phyloP scores from a whole-genome alignment of 2,113 vertebrate genomes.

The Struthidea cinerea region DNA sequence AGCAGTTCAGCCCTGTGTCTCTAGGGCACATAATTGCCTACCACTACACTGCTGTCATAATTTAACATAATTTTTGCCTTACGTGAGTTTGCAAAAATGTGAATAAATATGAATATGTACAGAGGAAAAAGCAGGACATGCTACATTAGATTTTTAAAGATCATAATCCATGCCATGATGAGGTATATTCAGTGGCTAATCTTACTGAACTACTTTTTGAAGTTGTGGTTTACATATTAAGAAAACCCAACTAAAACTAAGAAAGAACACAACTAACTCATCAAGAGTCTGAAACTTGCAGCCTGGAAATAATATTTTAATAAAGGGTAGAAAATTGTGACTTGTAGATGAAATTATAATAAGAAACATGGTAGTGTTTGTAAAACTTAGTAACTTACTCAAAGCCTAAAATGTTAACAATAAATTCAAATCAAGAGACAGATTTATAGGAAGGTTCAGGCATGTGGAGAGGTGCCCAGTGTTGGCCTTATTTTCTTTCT shows the following conservation, averaged over 20 bases:
- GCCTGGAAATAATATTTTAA: not conserved
- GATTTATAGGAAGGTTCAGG: not conserved
- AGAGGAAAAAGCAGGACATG: not conserved
- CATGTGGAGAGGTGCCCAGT: not conserved
- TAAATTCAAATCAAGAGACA: not conserved
- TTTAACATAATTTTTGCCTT: not conserved
- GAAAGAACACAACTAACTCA: not conserved
- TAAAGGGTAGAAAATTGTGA: not conserved
- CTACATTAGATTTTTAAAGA: not conserved
- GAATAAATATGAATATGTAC: not conserved
- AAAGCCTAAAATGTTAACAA: not conserved
- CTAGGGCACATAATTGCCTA: not conserved
- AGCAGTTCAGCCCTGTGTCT: not conserved
- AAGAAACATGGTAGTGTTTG: not conserved
- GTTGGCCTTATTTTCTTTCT: not conserved
- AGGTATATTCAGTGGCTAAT: not conserved
- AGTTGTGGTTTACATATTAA: not conserved
- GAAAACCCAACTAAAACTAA: not conserved
- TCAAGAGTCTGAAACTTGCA: not conserved
- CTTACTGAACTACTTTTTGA: not conserved
- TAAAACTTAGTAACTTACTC: not conserved
- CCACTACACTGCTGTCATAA: not conserved
- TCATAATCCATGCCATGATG: not conserved
- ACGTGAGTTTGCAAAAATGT: not conserved
- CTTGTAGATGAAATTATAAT: not conserved